phyloP scores from a whole-genome alignment of 2,888 invertebrate genomes.

The Drosophila prolongata region DNA sequence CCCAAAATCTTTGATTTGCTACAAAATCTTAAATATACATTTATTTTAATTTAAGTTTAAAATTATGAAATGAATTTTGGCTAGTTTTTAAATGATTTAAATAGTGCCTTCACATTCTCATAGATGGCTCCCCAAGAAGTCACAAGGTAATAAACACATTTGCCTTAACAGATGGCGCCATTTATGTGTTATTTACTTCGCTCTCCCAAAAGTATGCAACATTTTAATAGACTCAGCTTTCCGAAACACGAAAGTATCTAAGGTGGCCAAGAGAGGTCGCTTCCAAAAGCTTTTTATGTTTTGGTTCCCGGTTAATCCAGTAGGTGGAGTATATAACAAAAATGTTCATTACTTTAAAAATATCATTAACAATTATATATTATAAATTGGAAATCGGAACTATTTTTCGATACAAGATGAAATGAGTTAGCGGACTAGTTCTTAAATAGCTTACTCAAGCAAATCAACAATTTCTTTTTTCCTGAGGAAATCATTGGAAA shows the following conservation, averaged over 20 bases:
- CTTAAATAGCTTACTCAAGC: background rate
- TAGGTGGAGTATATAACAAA: background rate
- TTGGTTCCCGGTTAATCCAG: background rate
- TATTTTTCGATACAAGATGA: too few relatives aligned
- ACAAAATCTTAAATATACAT: too few relatives aligned
- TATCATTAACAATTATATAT: too few relatives aligned
- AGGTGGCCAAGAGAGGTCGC: background rate
- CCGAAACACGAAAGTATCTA: too few relatives aligned
- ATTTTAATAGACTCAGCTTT: background rate
- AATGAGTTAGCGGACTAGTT: background rate
- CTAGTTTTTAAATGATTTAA: too few relatives aligned
- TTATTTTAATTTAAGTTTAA: too few relatives aligned
- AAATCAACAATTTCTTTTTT: background rate
- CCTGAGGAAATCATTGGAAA: slow-evolving; percentile 16
- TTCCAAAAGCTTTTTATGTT: background rate
- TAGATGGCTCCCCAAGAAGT: background rate
- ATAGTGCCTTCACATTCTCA: background rate
- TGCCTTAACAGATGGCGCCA: background rate
- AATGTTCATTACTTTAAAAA: too few relatives aligned
- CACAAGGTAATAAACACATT: too few relatives aligned
- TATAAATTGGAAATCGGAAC: too few relatives aligned
- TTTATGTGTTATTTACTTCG: background rate
- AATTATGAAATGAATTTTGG: too few relatives aligned
- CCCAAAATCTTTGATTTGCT: background rate
- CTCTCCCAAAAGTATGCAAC: background rate